These are phyloP conservation scores for Merluccius polli DNA, from an alignment of 2,797 vertebrate species.

Conservation along the genomic window DNA sequence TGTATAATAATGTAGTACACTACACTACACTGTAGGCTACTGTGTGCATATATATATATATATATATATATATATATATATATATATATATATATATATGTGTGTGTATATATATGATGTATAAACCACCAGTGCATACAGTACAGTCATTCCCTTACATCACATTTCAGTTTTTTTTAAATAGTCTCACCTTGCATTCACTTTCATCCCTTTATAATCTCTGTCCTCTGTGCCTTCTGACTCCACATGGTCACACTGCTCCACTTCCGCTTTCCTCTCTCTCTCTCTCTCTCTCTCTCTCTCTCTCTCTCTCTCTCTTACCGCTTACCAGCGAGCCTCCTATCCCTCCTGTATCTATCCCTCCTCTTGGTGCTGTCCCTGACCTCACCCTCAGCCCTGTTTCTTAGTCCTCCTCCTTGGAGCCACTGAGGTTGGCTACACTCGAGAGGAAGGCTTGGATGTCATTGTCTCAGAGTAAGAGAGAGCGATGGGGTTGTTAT, in stretches of 20 bases:
- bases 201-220: conserved; percentile 1
- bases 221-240: not conserved
- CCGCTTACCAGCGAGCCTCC: too few relatives aligned
- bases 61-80: too few relatives aligned
- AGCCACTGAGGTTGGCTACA: conserved; percentile 27
- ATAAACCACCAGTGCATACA: too few relatives aligned
- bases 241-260: conserved; percentile 15
- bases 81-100: too few relatives aligned
- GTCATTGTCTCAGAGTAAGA: conserved; percentile 15
- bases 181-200: not conserved
- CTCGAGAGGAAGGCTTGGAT: conserved; percentile 18
- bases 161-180: not conserved
- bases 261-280: conserved; percentile 20
- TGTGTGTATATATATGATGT: too few relatives aligned
- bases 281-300: conserved; percentile 4
- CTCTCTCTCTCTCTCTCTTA: too few relatives aligned
- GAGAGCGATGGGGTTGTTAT: conserved; percentile 17
- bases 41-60: too few relatives aligned
- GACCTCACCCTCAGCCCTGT: conserved; percentile 33
- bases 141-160: too few relatives aligned
- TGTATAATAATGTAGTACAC: too few relatives aligned
- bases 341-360: conserved; percentile 26
- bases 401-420: conserved; percentile 35
- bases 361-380: conserved; percentile 20
- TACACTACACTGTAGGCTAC: not conserved